Conservation (phyloP, 1,140 invertebrate genomes). For the Atopsyche davidsoni region DNA sequence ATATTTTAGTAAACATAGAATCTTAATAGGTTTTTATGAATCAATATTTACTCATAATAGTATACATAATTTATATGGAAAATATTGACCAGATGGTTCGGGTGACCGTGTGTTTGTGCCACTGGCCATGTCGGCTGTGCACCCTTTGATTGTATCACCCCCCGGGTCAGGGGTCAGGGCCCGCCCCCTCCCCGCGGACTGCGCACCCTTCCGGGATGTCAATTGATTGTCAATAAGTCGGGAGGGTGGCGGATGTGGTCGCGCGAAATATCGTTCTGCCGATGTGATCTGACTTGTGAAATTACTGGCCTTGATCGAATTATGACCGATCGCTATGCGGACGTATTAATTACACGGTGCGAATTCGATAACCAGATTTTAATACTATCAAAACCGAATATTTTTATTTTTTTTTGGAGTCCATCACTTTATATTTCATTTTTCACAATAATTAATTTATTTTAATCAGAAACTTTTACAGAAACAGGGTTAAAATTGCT, state of each 20-base stretch:
- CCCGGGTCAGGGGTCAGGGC: constrained; percentile 5
- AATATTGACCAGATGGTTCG: constrained; percentile 4
- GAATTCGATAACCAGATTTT: too few relatives aligned
- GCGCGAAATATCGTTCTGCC: too few relatives aligned
- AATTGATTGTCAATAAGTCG: constrained; percentile 30
- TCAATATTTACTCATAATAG: too few relatives aligned
- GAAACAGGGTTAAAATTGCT: too few relatives aligned
- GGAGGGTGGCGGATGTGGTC: neutral
- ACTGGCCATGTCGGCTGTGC: constrained; percentile 8
- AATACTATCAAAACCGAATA: neutral
- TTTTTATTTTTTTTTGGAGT: neutral
- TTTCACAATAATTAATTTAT: neutral
- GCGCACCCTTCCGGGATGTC: constrained; percentile 22
- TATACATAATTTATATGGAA: neutral
- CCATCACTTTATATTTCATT: neutral
- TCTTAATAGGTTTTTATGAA: too few relatives aligned
- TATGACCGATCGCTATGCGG: too few relatives aligned
- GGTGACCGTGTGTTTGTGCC: constrained; percentile 10
- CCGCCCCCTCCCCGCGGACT: constrained; percentile 20
- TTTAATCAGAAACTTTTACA: too few relatives aligned
- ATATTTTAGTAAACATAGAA: too few relatives aligned
- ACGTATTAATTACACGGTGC: too few relatives aligned
- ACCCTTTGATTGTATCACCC: constrained; percentile 1
- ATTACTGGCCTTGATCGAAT: too few relatives aligned
- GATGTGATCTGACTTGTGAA: too few relatives aligned